Evolutionary conservation across 2,797 vertebrate genomes (phyloP).

Genomic region (Alca torda): DNA sequence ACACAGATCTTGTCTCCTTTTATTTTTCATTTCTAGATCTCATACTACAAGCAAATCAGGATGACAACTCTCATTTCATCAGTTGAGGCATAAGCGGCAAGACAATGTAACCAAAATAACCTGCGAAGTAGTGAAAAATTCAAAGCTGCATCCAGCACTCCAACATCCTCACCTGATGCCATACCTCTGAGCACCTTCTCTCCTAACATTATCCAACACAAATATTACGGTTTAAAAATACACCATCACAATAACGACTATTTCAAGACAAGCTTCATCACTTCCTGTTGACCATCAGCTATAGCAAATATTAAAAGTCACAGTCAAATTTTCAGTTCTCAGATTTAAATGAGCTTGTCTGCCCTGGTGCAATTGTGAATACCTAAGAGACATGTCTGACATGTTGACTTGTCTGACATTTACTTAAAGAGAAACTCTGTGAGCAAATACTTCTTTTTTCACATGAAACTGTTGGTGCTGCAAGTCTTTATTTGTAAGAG

Average conservation of each 20-base stretch:
- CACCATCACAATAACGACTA: not conserved
- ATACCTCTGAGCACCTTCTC: not conserved
- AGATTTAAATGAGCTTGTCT: not conserved
- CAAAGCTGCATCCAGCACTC: not conserved
- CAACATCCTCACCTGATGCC: not conserved
- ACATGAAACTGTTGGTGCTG: not conserved
- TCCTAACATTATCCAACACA: not conserved
- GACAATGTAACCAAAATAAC: not conserved
- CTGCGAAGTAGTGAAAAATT: not conserved
- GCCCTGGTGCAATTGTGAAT: not conserved
- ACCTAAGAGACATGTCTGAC: not conserved
- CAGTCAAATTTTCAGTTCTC: not conserved
- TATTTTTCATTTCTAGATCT: not conserved
- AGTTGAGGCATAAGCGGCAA: accelerated
- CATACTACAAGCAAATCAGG: not conserved
- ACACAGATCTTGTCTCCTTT: not conserved
- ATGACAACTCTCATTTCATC: not conserved
- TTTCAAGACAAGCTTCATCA: not conserved
- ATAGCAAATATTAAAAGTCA: not conserved
- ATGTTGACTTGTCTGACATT: constrained; percentile 8
- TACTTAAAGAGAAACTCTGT: not conserved
- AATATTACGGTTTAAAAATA: not conserved
- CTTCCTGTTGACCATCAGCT: not conserved
- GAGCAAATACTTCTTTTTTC: not conserved
- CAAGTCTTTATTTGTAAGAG: not conserved